Conservation (phyloP, 2,888 invertebrate genomes). For the Perizoma flavofasciatum region DNA sequence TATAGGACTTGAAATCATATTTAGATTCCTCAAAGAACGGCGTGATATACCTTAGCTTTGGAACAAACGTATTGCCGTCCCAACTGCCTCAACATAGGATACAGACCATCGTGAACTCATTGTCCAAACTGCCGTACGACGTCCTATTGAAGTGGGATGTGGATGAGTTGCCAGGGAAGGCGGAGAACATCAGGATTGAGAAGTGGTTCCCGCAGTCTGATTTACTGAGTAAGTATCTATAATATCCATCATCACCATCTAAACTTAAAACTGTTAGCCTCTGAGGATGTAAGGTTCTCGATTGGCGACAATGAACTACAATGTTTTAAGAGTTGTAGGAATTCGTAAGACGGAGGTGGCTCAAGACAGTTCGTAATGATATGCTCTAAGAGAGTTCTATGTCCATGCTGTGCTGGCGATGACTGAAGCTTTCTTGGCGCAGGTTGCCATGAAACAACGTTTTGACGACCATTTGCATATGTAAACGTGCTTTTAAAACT, state of each 20-base stretch:
- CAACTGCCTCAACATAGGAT: conserved; percentile 54
- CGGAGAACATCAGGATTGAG: conserved; percentile 62
- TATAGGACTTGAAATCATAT: conserved; percentile 60
- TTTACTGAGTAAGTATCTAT: conserved; percentile 54
- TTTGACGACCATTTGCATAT: no score
- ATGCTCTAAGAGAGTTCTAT: no score
- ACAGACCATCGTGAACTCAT: conserved; percentile 52
- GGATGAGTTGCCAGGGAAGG: conserved; percentile 55
- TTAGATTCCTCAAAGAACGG: conserved; percentile 66
- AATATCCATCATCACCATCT: background rate
- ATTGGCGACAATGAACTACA: no score
- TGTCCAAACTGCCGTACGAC: conserved; percentile 66
- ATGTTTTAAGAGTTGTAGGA: no score
- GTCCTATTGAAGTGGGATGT: conserved; percentile 73
- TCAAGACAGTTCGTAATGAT: no score
- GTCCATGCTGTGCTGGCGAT: no score
- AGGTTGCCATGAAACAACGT: no score
- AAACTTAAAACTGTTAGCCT: no score
- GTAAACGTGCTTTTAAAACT: no score
- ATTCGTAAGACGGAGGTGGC: no score
- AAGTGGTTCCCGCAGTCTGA: conserved; percentile 77
- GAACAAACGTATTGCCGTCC: conserved; percentile 62
- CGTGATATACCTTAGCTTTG: conserved; percentile 73
- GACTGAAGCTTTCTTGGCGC: no score
- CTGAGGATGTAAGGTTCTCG: no score